Evolutionary conservation across 2,888 invertebrate species (phyloP), one percentile per base, ranked within the genome.

Genomic region (Diaperis boleti): DNA sequence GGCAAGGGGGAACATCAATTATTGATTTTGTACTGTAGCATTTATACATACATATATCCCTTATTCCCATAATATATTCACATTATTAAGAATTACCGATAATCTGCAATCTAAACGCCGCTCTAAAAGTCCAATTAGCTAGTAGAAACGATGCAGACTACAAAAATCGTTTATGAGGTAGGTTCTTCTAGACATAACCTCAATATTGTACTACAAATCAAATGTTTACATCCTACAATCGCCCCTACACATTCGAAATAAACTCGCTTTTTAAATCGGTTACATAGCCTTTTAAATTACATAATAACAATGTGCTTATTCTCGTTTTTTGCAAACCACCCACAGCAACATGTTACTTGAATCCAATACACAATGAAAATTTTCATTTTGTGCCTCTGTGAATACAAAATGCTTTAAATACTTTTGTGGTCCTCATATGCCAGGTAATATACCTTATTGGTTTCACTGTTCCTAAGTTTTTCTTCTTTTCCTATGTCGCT

Each of bases 1-100:
- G 78, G 75, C 62, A 76, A 78, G 77, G 77, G 78, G 76, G 72
- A 72, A 74, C 75, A 77, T 78, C 78, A 78, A 76, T 77, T 79
- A 79, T 79, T 79, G 79, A 79, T 79, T 79, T 79, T 79, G 74
- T 75, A 72, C 71, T 71, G 70, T 72, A 71, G 69, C 74, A 71
- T 74, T 74, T 73, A 71, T 71, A 72, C 69, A 71, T 71, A 72
- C 69, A 71, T 60, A 64, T 57, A 59, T 64, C 37, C 63, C 42
- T 59, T 59, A 59, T 54, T 59, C 35, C 55, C 26, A 47, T 47
- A 64, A 56, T 62, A 62, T 62, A 56, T 41, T 42, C 18, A 22
- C 52, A 17, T 35, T 55, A 54, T 31, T 42, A 39, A 42, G 39
- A 42, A 62, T 44, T 47, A 52, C 14, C 10, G 35, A 41, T 15